phyloP scores from a whole-genome alignment of 2,113 vertebrate genomes.

The Hystrix brachyura region DNA sequence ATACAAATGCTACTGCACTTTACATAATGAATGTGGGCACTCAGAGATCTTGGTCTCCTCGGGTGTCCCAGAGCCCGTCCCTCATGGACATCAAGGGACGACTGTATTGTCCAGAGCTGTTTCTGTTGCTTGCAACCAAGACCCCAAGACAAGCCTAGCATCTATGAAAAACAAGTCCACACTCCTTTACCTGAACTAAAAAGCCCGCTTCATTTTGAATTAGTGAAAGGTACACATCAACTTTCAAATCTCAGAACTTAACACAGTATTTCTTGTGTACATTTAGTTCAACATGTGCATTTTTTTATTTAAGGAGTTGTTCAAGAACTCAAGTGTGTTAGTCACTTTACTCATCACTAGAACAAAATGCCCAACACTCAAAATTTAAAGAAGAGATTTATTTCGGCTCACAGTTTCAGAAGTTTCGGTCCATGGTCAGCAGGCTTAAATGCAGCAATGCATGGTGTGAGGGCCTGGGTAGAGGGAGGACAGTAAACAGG shows the following conservation, averaged over 20 bases:
- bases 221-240: neutral
- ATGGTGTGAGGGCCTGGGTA: neutral
- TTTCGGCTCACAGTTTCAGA: neutral
- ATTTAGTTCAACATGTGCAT: neutral
- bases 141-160: neutral
- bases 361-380: neutral
- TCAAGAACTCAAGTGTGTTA: neutral
- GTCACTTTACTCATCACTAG: neutral
- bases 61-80: neutral
- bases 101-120: neutral
- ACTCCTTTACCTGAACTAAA: neutral
- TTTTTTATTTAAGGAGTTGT: neutral
- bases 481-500: neutral
- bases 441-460: neutral
- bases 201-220: neutral
- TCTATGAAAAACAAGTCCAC: neutral
- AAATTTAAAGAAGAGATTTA: neutral
- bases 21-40: neutral
- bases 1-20: neutral
- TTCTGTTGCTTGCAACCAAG: conserved; percentile 18
- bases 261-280: neutral
- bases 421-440: neutral
- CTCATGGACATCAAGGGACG: neutral
- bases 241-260: conserved; percentile 6
- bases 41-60: neutral